These are phyloP conservation scores for Acleris sparsana DNA, from an alignment of 2,888 invertebrate species.

Conservation along the genomic window DNA sequence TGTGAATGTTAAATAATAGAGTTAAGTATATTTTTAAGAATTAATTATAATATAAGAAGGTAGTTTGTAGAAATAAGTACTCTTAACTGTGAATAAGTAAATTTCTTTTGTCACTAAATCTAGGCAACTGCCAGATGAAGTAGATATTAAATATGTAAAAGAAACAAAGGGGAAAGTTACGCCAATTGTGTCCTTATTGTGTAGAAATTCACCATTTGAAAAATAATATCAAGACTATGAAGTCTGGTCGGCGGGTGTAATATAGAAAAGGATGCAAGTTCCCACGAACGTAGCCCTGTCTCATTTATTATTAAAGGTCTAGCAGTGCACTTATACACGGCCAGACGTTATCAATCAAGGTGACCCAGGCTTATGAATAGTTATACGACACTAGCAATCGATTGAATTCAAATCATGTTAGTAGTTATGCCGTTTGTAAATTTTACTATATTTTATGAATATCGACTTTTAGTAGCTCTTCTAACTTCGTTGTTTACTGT, in stretches of 20 bases:
- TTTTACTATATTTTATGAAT: too few species aligned
- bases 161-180: conserved; percentile 15
- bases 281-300: background rate
- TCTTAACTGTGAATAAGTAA: too few species aligned
- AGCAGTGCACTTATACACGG: conserved; percentile 2
- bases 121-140: too few species aligned
- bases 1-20: too few species aligned
- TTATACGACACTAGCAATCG: conserved; percentile 9
- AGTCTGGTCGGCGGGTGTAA: background rate
- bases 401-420: background rate
- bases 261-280: conserved; percentile 7
- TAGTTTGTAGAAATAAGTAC: too few species aligned
- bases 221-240: background rate
- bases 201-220: conserved; percentile 8
- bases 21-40: too few species aligned
- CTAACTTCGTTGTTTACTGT: too few species aligned
- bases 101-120: too few species aligned
- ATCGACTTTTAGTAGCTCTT: too few species aligned
- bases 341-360: background rate
- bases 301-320: background rate
- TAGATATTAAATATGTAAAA: too few species aligned
- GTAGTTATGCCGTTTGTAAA: background rate
- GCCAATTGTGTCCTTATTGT: conserved; percentile 19
- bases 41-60: too few species aligned
- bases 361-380: background rate